Evolutionary conservation across 2,888 invertebrate species (phyloP), one percentile per base, ranked within the genome.

Genomic region (Hyppa rectilinea): DNA sequence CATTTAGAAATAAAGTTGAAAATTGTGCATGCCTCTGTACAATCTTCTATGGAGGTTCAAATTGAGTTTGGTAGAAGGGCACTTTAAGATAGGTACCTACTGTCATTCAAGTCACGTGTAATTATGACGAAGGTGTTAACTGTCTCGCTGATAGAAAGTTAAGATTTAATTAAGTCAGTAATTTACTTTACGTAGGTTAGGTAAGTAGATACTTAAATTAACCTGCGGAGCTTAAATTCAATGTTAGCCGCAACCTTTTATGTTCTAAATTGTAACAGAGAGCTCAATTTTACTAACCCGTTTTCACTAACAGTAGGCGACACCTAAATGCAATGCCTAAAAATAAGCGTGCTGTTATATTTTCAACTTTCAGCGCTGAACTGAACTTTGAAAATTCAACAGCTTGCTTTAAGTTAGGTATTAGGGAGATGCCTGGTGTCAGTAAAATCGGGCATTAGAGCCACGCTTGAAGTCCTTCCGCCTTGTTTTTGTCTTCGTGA

Each of bases 231-330:
- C 45, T 34, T 4, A 47, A 60, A 60, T 59, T 66, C 61, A 62
- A 2, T 23, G 55, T 20, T 52, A 47, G 29, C 61, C 56, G 26
- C 80, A 63, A 59, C 62, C 77, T 77, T 75, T 77, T 80, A 80
- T 59, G 53, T 63, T 74, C 14, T 59, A 80, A n/a, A 62, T 62
- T 62, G 34, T 55, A 49, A 29, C 29, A 47, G 20, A 40, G 40
- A 62, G 50, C 45, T 56, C n/a, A n/a, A n/a, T n/a, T n/a, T 47
- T 49, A 49, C 26, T n/a, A n/a, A 6, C 14, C 6, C 0, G 6
- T 23, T 47, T 47, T 47, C 14, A n/a, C n/a, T n/a, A n/a, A n/a
- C n/a, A n/a, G n/a, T n/a, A n/a, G n/a, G n/a, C n/a, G n/a, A n/a
- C n/a, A n/a, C n/a, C n/a, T n/a, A n/a, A n/a, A n/a, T n/a, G n/a